Conservation (phyloP, 1,140 invertebrate species). For the Elymnias hypermnestra region DNA sequence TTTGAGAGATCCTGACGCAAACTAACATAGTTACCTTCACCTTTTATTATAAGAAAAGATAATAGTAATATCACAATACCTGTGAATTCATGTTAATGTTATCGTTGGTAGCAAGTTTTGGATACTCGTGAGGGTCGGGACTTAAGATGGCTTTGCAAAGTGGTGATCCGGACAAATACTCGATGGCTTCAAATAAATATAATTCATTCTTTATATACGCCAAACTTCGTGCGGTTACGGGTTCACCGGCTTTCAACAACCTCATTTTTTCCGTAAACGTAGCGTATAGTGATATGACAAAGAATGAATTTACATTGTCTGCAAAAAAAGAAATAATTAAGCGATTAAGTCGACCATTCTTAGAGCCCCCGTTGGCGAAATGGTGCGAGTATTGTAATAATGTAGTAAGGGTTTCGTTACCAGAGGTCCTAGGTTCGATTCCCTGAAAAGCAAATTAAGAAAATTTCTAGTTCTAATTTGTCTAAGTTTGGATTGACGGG, state of each 20-base stretch:
- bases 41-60: too few relatives aligned
- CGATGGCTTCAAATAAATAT: conserved; percentile 59
- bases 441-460: too few relatives aligned
- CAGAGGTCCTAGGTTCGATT: too few relatives aligned
- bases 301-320: conserved; percentile 50
- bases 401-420: too few relatives aligned
- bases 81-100: conserved; percentile 12
- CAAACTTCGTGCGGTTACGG: conserved; percentile 36
- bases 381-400: too few relatives aligned
- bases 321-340: conserved; percentile 26
- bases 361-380: too few relatives aligned
- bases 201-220: conserved; percentile 59
- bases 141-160: conserved; percentile 47
- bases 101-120: conserved; percentile 15
- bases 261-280: conserved; percentile 46
- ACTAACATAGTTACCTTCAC: too few relatives aligned
- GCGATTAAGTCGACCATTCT: neutral
- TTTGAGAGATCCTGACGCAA: too few relatives aligned
- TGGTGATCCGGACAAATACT: conserved; percentile 45
- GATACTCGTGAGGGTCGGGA: conserved; percentile 44
- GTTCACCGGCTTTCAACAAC: conserved; percentile 35
- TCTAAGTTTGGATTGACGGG: too few relatives aligned
- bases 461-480: too few relatives aligned
- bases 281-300: conserved; percentile 40
- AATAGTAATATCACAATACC: conserved; percentile 3